Percentiles rank a stretch among this genome's conserved stretches.
These are phyloP conservation scores for Serrognathus titanus DNA, from an alignment of 2,888 invertebrate genomes.

Conservation along the genomic window DNA sequence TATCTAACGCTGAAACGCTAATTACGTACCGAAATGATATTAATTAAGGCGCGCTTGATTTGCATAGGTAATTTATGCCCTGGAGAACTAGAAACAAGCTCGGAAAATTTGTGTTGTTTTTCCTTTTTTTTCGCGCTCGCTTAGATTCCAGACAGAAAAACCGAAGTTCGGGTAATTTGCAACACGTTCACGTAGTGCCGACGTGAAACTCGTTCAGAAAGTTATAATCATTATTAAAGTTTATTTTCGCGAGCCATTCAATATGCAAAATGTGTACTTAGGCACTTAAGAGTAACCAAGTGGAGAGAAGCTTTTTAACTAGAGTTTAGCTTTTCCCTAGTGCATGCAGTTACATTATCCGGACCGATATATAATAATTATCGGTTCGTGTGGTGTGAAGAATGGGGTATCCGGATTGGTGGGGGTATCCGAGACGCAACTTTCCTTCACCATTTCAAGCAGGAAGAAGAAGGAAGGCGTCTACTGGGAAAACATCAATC, in stretches of 20 bases:
- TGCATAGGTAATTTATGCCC: too few species aligned
- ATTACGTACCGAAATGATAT: too few species aligned
- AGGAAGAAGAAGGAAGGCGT: neutral
- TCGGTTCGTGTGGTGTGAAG: neutral
- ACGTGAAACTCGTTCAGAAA: too few species aligned
- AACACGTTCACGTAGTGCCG: too few species aligned
- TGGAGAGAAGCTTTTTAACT: neutral
- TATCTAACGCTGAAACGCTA: too few species aligned
- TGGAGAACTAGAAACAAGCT: too few species aligned
- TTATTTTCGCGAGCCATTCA: neutral
- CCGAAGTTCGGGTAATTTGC: too few species aligned
- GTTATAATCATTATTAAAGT: neutral
- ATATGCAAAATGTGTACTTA: constrained; percentile 1
- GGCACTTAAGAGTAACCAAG: neutral
- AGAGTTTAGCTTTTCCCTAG: neutral
- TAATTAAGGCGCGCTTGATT: too few species aligned
- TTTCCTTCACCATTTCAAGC: neutral
- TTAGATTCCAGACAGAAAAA: too few species aligned
- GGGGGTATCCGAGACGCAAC: neutral
- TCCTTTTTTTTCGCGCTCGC: too few species aligned
- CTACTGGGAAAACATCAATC: neutral
- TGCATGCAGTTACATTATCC: neutral
- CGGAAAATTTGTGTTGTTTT: too few species aligned
- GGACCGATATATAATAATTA: neutral
- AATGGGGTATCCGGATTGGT: neutral